phyloP scores from a whole-genome alignment of 2,113 vertebrate genomes.

The Lipotes vexillifer region DNA sequence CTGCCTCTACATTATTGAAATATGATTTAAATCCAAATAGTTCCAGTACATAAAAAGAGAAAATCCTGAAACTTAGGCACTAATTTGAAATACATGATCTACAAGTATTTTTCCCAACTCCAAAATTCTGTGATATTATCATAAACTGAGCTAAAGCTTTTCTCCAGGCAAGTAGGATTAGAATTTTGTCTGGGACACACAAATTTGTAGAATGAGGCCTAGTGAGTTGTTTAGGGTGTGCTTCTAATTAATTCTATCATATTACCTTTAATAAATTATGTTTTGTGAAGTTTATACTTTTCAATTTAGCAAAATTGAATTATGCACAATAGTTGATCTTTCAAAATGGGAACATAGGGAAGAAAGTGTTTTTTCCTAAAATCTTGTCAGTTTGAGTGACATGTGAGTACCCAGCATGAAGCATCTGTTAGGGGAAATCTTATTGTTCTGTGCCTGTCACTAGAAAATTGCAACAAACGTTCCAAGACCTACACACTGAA shows the following conservation, averaged over 20 bases:
- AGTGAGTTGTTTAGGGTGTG: background rate
- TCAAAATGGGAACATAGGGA: constrained; percentile 2
- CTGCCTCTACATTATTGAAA: background rate
- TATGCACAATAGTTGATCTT: constrained; percentile 4
- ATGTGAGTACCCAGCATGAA: constrained; percentile 48
- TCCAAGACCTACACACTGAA: constrained; percentile 44
- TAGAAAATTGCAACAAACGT: constrained; percentile 47
- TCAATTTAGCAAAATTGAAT: constrained; percentile 49
- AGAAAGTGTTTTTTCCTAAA: constrained; percentile 8
- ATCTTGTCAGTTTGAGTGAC: constrained; percentile 40
- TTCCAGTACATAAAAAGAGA: background rate
- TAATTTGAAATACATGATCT: background rate
- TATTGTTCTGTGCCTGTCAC: constrained; percentile 41
- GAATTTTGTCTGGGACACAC: background rate
- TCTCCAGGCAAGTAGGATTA: background rate
- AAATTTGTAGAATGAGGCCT: background rate
- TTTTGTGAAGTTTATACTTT: constrained; percentile 31
- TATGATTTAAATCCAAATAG: background rate
- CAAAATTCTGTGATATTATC: background rate
- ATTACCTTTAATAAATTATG: constrained; percentile 9
- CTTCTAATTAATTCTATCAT: background rate
- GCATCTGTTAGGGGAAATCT: constrained; percentile 51
- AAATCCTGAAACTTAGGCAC: background rate
- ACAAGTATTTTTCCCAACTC: background rate
- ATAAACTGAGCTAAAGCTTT: background rate